Conservation (phyloP, 2,797 vertebrate species). For the Babyrousa celebensis region DNA sequence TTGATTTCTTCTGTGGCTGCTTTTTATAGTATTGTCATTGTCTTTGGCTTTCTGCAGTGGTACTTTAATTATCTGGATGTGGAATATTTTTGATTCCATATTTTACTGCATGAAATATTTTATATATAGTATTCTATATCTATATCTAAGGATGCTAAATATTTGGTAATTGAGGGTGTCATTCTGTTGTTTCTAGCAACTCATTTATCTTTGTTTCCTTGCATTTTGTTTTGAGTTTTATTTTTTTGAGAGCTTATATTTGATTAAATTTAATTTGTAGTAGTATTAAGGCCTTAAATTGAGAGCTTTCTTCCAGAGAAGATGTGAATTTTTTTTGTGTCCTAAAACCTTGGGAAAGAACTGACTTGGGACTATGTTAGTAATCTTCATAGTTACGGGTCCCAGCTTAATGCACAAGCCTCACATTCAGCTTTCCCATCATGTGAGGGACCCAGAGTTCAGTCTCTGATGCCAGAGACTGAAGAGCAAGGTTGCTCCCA, state of each 20-base stretch:
- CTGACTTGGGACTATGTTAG: not conserved
- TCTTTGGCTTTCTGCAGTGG: not conserved
- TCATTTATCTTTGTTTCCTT: slow-evolving; percentile 69
- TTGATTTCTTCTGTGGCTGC: not conserved
- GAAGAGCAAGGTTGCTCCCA: not conserved
- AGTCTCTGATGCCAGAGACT: not conserved
- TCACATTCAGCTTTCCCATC: not conserved
- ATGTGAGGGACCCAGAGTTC: not conserved
- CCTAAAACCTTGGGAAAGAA: not conserved
- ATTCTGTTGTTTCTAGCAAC: not conserved
- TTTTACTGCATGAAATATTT: slow-evolving; percentile 42
- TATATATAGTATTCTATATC: not conserved
- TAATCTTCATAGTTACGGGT: not conserved
- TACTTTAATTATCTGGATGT: not conserved
- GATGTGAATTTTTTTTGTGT: slow-evolving; percentile 3
- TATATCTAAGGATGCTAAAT: slow-evolving; percentile 35
- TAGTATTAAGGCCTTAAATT: not conserved
- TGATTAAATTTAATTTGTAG: slow-evolving; percentile 39
- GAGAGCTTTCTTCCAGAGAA: slow-evolving; percentile 13
- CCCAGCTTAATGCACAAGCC: not conserved
- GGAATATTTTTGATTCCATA: not conserved
- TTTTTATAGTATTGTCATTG: not conserved
- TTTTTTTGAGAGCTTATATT: slow-evolving; percentile 13
- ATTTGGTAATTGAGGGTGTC: not conserved
- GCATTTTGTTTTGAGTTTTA: slow-evolving; percentile 31